Evolutionary conservation across 2,113 vertebrate genomes (phyloP).

Genomic region (Actenoides lindsayi): DNA sequence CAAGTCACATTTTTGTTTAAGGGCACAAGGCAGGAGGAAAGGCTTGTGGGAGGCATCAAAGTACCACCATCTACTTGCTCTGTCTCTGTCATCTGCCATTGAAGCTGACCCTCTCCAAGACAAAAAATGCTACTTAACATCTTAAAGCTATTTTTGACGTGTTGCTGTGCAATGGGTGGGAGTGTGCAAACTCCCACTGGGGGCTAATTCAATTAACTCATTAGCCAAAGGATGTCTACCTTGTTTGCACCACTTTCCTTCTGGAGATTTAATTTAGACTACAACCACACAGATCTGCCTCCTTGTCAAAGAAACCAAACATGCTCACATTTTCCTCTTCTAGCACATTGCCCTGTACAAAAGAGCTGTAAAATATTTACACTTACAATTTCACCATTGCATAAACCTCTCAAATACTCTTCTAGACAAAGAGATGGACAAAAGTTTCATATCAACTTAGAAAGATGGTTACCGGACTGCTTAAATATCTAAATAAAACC

Average conservation of each 20-base stretch:
- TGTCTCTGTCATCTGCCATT: neutral
- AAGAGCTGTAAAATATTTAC: neutral
- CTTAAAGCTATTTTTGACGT: neutral
- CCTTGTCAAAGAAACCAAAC: neutral
- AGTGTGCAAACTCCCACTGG: constrained; percentile 32
- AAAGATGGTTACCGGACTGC: neutral
- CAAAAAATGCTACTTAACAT: neutral
- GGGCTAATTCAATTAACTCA: neutral
- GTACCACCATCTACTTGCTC: neutral
- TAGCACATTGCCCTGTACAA: neutral
- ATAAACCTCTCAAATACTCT: neutral
- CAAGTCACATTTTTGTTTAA: neutral
- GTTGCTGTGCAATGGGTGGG: neutral
- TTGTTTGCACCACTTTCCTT: neutral
- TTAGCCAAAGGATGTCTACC: neutral
- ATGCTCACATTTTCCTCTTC: neutral
- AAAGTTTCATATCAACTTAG: neutral
- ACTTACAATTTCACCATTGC: neutral
- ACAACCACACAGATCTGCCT: neutral
- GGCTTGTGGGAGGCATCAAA: neutral
- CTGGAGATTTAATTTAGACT: neutral
- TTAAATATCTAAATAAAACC: neutral
- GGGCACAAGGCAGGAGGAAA: neutral
- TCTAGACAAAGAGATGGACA: neutral
- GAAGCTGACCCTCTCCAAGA: neutral